Evolutionary conservation across 2,888 invertebrate genomes (phyloP), one percentile per base, ranked within the genome.

Genomic region (Capitulum mitella): DNA sequence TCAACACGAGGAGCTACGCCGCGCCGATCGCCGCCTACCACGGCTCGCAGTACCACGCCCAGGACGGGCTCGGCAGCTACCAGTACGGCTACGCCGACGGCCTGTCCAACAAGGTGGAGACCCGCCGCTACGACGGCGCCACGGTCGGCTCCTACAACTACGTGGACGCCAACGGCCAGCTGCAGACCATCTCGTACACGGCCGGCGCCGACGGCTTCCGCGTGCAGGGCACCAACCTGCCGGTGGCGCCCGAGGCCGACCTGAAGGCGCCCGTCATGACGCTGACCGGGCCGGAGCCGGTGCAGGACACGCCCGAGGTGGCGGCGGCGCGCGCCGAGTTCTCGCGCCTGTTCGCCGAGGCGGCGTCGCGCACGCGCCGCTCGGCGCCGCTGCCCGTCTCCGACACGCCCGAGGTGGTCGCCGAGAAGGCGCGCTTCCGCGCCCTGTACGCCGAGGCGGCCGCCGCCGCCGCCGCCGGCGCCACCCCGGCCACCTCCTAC

Each of bases 21-120:
- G 43, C 43, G 6, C 43, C 43, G 43, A 43, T 43, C 43, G 43
- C 43, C 43, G n/a, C n/a, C n/a, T n/a, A n/a, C 78, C 70, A 43
- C 51, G 77, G 14, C 77, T 54, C 54, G n/a, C 84, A 84, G 82
- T 90, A 88, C 83, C 90, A 90, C 84, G 87, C 89, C 77, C 90
- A 91, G 85, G 89, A 91, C 83, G 88, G 87, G 77, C 85, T 87
- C 64, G 89, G 89, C 16, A 88, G 88, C 82, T 89, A 89, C 84
- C 86, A 87, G 80, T 89, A 89, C 84, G 91, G 90, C 46, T 91
- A 91, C 84, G 85, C 89, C 26, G 90, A 89, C 82, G 90, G 90
- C 79, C 88, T 89, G 78, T 90, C 90, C 82, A 87, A 90, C 81
- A 91, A 91, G 84, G 87, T 89, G 43, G 91, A 91, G 76, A 78